Evolutionary conservation across 1,140 invertebrate species (phyloP).

Genomic region (Penaeus chinensis): DNA sequence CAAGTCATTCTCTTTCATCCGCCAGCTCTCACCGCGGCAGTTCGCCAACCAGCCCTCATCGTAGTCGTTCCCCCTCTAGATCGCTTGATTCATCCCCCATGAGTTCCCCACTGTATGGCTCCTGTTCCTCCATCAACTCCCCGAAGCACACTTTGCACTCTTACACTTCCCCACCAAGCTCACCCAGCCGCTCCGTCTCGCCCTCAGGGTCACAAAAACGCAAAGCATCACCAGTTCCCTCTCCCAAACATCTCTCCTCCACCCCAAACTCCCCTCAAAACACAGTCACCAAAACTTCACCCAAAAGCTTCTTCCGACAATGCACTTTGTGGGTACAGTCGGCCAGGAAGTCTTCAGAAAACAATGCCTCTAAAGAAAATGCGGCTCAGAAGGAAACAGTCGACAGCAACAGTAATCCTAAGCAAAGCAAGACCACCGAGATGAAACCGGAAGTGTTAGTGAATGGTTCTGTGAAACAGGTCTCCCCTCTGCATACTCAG

Average conservation of each 20-base stretch:
- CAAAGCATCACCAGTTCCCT: constrained; percentile 26
- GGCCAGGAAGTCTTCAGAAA: constrained; percentile 7
- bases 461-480: too few relatives aligned
- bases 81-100: constrained; percentile 29
- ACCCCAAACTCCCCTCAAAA: constrained; percentile 48
- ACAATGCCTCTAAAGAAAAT: neutral
- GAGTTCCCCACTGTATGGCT: neutral
- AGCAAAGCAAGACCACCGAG: too few relatives aligned
- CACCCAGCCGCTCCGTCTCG: constrained; percentile 33
- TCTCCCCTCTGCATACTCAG: neutral
- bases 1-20: neutral
- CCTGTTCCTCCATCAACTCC: constrained; percentile 18
- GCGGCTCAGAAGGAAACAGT: neutral
- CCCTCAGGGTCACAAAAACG: neutral
- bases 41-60: constrained; percentile 46
- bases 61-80: constrained; percentile 19
- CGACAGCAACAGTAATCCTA: neutral
- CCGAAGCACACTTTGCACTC: constrained; percentile 18
- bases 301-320: constrained; percentile 31
- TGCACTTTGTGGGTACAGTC: constrained; percentile 42
- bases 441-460: too few relatives aligned
- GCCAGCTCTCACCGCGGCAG: neutral
- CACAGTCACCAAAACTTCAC: constrained; percentile 12
- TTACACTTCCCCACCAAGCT: constrained; percentile 25
- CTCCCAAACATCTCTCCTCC: constrained; percentile 37